A percentile compares a stretch with the other conserved stretches of the same genome.
These are phyloP conservation scores for Acanthosoma haemorrhoidale DNA, from an alignment of 2,888 invertebrate species.

Conservation along the genomic window DNA sequence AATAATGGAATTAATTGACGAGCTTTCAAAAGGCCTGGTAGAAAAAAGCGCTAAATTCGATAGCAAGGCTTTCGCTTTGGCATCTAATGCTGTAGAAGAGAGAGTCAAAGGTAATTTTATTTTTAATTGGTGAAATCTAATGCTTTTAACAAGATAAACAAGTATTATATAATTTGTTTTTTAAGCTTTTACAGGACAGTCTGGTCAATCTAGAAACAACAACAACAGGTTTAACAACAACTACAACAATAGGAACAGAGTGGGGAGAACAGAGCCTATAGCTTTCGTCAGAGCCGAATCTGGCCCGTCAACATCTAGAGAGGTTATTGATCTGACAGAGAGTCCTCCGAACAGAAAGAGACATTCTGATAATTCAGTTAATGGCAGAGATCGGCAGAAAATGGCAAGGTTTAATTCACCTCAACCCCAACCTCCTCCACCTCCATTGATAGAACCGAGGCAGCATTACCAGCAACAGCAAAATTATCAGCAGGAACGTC, in stretches of 20 bases:
- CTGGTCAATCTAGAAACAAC: neutral
- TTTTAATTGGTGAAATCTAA: neutral
- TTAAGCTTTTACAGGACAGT: slow-evolving; percentile 11
- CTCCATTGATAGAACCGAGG: too few species aligned
- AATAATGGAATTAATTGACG: slow-evolving; percentile 72
- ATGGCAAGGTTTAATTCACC: neutral
- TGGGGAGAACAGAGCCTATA: neutral
- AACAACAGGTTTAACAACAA: too few species aligned
- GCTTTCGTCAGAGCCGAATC: slow-evolving; percentile 3
- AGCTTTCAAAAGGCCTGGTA: slow-evolving; percentile 68
- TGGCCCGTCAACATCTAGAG: neutral
- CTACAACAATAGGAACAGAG: too few species aligned
- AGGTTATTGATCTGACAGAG: slow-evolving; percentile 1
- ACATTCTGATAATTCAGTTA: neutral
- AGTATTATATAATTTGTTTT: neutral
- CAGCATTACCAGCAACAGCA: neutral
- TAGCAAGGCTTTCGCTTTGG: slow-evolving; percentile 56
- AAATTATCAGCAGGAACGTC: neutral
- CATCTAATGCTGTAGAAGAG: slow-evolving; percentile 70
- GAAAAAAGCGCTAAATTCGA: slow-evolving; percentile 44
- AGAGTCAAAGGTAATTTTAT: slow-evolving; percentile 67
- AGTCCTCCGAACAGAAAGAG: slow-evolving; percentile 3
- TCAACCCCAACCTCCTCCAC: neutral
- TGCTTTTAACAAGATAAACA: neutral
- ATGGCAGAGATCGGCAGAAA: slow-evolving; percentile 1